Percentiles rank a stretch among this genome's conserved stretches.
phyloP scores from a whole-genome alignment of 1,140 invertebrate genomes.

The Leptinotarsa undecemlineata region DNA sequence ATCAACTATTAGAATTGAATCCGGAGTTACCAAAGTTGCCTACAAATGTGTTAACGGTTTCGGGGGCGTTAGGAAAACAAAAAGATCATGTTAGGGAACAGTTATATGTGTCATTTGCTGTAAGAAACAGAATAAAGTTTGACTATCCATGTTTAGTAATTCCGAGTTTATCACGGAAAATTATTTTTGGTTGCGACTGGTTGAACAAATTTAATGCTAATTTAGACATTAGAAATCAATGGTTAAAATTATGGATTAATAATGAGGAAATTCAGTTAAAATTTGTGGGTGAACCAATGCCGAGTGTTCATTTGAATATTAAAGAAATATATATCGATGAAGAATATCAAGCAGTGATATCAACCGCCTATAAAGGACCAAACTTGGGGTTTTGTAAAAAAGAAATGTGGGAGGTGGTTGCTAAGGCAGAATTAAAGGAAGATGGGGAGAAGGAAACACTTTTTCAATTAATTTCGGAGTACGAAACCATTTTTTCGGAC shows the following conservation, averaged over 20 bases:
- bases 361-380: too few species aligned
- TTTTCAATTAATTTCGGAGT: conserved; percentile 4
- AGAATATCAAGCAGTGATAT: not conserved
- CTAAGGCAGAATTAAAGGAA: not conserved
- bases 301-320: conserved; percentile 6
- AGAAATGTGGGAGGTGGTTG: not conserved
- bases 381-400: not conserved
- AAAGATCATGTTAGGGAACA: conserved; percentile 36
- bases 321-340: conserved; percentile 3
- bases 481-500: conserved; percentile 25
- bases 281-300: conserved; percentile 13
- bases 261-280: not conserved
- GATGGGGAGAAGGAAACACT: conserved; percentile 11
- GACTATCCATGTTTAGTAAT: conserved; percentile 39
- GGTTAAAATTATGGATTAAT: not conserved
- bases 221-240: conserved; percentile 26
- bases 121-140: not conserved
- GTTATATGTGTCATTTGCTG: conserved; percentile 13
- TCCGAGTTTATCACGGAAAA: conserved; percentile 27
- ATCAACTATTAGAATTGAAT: conserved; percentile 25
- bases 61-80: conserved; percentile 34
- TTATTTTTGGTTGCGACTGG: conserved; percentile 46
- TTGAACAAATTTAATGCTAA: conserved; percentile 31
- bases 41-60: conserved; percentile 36
- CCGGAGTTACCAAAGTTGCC: conserved; percentile 34